Conservation (phyloP, 2,797 vertebrate genomes). For the Pachyuromys duprasi region DNA sequence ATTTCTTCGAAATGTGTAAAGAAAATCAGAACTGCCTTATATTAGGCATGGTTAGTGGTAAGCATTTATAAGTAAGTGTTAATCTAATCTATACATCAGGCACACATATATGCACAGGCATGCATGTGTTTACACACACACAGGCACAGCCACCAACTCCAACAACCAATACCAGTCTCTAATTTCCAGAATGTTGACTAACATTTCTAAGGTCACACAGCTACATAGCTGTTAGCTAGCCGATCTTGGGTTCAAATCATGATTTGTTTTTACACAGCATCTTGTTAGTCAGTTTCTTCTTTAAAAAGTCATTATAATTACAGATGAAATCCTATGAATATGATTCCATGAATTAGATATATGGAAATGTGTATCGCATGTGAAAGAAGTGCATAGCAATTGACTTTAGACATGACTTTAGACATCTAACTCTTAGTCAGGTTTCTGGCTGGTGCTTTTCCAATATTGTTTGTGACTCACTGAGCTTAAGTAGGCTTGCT, state of each 20-base stretch:
- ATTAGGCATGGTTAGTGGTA: background rate
- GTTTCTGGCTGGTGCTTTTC: background rate
- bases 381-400: background rate
- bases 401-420: background rate
- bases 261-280: background rate
- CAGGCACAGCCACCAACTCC: background rate
- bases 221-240: background rate
- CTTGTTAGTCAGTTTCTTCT: background rate
- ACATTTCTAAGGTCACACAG: background rate
- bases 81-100: background rate
- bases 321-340: too few relatives aligned
- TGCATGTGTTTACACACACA: background rate
- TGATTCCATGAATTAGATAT: too few relatives aligned
- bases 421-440: background rate
- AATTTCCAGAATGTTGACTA: background rate
- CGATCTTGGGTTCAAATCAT: background rate
- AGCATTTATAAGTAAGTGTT: background rate
- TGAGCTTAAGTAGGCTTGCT: background rate
- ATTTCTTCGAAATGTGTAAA: background rate
- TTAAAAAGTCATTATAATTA: background rate
- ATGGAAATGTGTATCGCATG: background rate
- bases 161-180: background rate
- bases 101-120: background rate
- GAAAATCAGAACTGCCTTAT: background rate
- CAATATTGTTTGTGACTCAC: too few relatives aligned